A percentile compares a stretch with the other conserved stretches of the same genome.
Evolutionary conservation across 2,888 invertebrate genomes (phyloP).

Genomic region (Euzophera pinguis): DNA sequence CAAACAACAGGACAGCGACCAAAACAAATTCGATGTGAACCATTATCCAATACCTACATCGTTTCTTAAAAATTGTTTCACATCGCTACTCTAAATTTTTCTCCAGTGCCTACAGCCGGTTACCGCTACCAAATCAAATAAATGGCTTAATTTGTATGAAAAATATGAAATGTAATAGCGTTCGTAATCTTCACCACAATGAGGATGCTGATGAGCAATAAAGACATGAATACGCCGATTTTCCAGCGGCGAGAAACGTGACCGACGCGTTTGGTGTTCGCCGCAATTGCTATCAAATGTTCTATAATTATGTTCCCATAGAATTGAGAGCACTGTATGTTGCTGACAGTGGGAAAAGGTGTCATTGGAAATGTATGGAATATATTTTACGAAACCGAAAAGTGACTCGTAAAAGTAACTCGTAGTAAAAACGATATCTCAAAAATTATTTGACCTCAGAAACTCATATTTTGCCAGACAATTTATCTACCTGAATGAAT

Average conservation of each 20-base stretch:
- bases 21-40: too few species aligned
- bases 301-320: conserved; percentile 50
- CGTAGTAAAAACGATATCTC: too few species aligned
- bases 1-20: too few species aligned
- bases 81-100: too few species aligned
- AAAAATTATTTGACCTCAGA: too few species aligned
- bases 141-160: conserved; percentile 46
- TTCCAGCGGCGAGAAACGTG: conserved; percentile 49
- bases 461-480: too few species aligned
- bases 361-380: neutral
- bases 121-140: conserved; percentile 33
- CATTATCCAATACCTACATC: neutral
- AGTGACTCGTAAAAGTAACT: too few species aligned
- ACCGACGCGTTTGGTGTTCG: conserved; percentile 47
- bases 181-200: conserved; percentile 60
- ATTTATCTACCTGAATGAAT: too few species aligned
- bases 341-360: neutral
- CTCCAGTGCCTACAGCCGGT: conserved; percentile 1
- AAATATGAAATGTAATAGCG: conserved; percentile 36
- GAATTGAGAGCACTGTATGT: conserved; percentile 36
- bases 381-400: too few species aligned
- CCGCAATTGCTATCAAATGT: conserved; percentile 37
- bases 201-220: conserved; percentile 50
- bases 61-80: too few species aligned
- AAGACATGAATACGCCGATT: conserved; percentile 49